Evolutionary conservation across 2,797 vertebrate species (phyloP).

Genomic region (Lycodopsis pacificus): DNA sequence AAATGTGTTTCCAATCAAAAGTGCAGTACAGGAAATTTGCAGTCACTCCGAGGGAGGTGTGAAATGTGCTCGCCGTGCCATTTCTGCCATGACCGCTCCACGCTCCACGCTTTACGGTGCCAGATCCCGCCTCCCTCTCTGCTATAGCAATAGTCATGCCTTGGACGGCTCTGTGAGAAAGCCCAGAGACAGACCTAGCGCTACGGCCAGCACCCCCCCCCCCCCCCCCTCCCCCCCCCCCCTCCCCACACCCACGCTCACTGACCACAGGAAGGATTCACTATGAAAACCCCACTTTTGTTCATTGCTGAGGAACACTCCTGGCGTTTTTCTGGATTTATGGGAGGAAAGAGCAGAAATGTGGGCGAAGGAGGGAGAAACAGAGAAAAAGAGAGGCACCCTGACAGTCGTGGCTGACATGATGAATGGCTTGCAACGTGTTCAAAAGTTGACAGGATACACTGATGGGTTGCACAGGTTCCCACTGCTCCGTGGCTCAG

Average conservation of each 20-base stretch:
- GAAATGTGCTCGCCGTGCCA: constrained; percentile 83
- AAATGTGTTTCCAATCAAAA: constrained; percentile 82
- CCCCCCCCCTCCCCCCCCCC: too few relatives aligned
- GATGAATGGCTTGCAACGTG: constrained; percentile 49
- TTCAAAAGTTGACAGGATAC: constrained; percentile 51
- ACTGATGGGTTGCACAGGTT: constrained; percentile 68
- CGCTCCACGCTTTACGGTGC: constrained; percentile 69
- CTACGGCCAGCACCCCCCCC: constrained; percentile 31
- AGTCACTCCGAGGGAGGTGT: constrained; percentile 85
- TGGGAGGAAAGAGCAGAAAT: constrained; percentile 19
- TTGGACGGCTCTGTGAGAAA: constrained; percentile 79
- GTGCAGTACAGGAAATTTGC: constrained; percentile 84
- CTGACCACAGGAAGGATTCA: constrained; percentile 73
- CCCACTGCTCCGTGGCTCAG: constrained; percentile 37
- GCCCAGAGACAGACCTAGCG: constrained; percentile 66
- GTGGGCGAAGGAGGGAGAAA: background rate
- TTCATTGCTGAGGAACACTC: constrained; percentile 50
- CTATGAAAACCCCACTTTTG: constrained; percentile 59
- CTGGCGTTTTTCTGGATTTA: constrained; percentile 43
- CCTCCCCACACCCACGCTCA: constrained; percentile 42
- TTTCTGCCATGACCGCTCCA: constrained; percentile 81
- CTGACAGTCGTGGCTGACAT: constrained; percentile 38
- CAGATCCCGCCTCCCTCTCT: constrained; percentile 79
- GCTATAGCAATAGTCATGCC: constrained; percentile 73
- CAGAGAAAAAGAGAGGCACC: constrained; percentile 27